These are phyloP conservation scores for Bryconaethiops microstoma DNA, from an alignment of 2,797 vertebrate genomes.

Conservation along the genomic window DNA sequence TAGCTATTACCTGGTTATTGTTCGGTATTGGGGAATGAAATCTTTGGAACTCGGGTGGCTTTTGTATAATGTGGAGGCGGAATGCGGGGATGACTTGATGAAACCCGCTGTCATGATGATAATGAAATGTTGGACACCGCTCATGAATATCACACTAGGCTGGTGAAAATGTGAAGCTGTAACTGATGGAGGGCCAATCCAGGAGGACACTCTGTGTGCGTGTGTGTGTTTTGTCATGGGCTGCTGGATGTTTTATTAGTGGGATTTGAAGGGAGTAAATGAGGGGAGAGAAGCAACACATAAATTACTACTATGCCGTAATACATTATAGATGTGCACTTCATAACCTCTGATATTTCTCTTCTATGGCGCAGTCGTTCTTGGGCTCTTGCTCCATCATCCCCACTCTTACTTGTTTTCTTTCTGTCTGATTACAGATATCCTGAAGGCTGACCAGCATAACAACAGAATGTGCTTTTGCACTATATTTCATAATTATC, in stretches of 20 bases:
- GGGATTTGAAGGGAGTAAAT: constrained; percentile 23
- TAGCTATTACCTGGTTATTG: constrained; percentile 45
- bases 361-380: not conserved
- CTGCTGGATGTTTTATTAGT: constrained; percentile 28
- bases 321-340: constrained; percentile 23
- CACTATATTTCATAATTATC: not conserved
- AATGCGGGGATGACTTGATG: constrained; percentile 45
- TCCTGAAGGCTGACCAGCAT: not conserved
- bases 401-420: not conserved
- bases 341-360: constrained; percentile 13
- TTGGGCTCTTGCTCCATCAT: not conserved
- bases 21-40: constrained; percentile 48
- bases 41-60: constrained; percentile 43
- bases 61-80: constrained; percentile 49
- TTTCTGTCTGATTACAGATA: not conserved
- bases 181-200: constrained; percentile 48
- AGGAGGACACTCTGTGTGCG: not conserved
- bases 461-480: constrained; percentile 1
- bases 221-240: constrained; percentile 26
- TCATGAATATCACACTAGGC: constrained; percentile 45
- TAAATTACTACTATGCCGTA: not conserved
- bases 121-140: constrained; percentile 48
- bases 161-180: constrained; percentile 51
- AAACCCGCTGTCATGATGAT: constrained; percentile 43
- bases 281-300: constrained; percentile 1